Evolutionary conservation across 2,113 vertebrate species (phyloP), one percentile per base, ranked within the genome.

Genomic region (Cyrtonyx montezumae): DNA sequence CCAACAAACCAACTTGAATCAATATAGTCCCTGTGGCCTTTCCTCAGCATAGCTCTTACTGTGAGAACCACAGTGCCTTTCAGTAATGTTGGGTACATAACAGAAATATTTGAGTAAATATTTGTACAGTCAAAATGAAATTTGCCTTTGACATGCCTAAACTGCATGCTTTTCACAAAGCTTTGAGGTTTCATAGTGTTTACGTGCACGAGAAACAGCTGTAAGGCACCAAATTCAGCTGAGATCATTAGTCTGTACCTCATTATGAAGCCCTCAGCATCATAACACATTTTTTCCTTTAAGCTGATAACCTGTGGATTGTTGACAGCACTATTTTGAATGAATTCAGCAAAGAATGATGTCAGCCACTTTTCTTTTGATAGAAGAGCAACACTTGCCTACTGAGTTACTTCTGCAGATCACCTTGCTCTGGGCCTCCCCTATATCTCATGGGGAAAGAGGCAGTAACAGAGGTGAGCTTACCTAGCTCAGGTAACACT

Each of bases 81-180:
- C 77, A 83, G 78, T 73, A 58, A 59, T 1, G 11, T 37, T 70
- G 42, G 45, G 19, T 45, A 82, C 1, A 0, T 68, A 73, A 37
- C 9, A 79, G 48, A 79, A 88, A 79, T 77, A 78, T 69, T 71
- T 80, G 43, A 87, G 45, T 86, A 85, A 92, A 62, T 76, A 84
- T 77, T 88, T 90, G 63, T 49, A 65, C 34, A 87, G 45, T 58
- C 40, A 87, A 76, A 90, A 84, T 48, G 62, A 91, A 71, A 84
- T 86, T 94, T 90, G 28, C 34, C 88, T 92, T 90, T 83, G n/a
- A 79, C 36, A 53, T 66, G 59, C 70, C 71, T 69, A 34, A 88
- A 30, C 22, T 28, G 71, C 8, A 48, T 81, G 40, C 53, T 69
- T 84, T 80, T 48, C 53, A 67, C 61, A 55, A 78, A 79, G 46